Evolutionary conservation across 2,888 invertebrate genomes (phyloP), one percentile per base, ranked within the genome.

Genomic region (Callimorpha dominula): DNA sequence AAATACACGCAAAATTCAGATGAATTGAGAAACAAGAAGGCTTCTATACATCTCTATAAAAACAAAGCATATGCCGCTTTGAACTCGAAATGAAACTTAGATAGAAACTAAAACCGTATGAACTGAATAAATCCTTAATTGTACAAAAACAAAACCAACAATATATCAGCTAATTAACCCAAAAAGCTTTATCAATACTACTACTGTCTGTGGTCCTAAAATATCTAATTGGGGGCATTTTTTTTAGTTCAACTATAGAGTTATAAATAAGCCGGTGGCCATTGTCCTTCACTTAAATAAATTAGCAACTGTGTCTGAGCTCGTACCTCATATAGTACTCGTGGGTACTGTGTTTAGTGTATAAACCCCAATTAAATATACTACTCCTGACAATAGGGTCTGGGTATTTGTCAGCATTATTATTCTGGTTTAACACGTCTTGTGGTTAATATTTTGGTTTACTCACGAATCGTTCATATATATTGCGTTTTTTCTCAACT

Each of bases 261-360:
- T 15, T 67, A 54, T 67, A 52, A 67, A 67, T 60, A 60, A n/a
- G n/a, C 14, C 6, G 12, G 60, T 68, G 46, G 46, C 46, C 68
- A 14, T 49, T 46, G 60, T 42, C 49, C 71, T 52, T n/a, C 11
- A n/a, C 66, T 71, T 71, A 60, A 72, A 72, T 72, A 72, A 72
- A 72, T 67, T 72, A 72, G 52, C 50, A 64, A 72, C 54, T 46
- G 50, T 9, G 31, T 57, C 20, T 43, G 40, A 54, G 9, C 12
- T 0, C 20, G 50, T 50, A 62, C 40, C 52, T 31, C 49, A 71
- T 62, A 60, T 14, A 20, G 17, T 64, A 54, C 72, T 62, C 72
- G 14, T 31, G 50, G 68, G 54, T 66, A 68, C 31, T 64, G 31
- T 72, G 54, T 64, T 72, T 68, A 64, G 68, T 52, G 63, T 52